Evolutionary conservation across 2,888 invertebrate species (phyloP), one percentile per base, ranked within the genome.

Genomic region (Archaeoteleia sp.): DNA sequence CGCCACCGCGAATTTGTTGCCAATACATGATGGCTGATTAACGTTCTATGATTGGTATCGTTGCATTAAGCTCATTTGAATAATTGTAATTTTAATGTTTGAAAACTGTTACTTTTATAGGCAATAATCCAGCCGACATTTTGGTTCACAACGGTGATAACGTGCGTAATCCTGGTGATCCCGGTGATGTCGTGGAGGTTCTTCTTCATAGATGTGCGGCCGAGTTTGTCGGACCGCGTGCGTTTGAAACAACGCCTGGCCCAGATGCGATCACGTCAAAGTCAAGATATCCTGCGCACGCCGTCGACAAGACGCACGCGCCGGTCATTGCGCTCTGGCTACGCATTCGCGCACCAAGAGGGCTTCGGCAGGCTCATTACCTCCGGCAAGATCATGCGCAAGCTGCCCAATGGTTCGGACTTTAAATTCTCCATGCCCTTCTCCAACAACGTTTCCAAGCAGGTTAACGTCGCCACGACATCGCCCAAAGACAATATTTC

Each of bases 261-360:
- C 77, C 91, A 86, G 85, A 87, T 89, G 74, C 87, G 91, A 43
- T 89, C 91, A 2, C 87, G 91, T 35, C 90, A 91, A 74, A 93
- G 93, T 70, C 92, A 93, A 74, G 92, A 94, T 79, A 92, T 93
- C 53, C 88, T 93, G 63, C 90, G 95, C 73, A 95, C 95, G 68
- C 93, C 96, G 20, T 95, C 96, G 42, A 93, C 96, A 0, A 90
- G 96, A 61, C 91, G 96, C 78, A 95, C 95, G 62, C 89, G 98
- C 27, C 91, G 96, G 78, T 97, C 96, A 20, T 90, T 98, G 70
- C 92, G 98, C 57, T 97, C 97, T 7, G 98, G 98, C 55, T 97
- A 99, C 87, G 98, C 98, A 6, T 99, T 99, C 87, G 96, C 98
- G 57, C 98, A 99, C 87, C 96, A 97, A 82, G 95, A 96, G 88